Percentiles rank a stretch among this genome's conserved stretches.
phyloP scores from a whole-genome alignment of 2,113 vertebrate genomes.

The Apaloderma vittatum region DNA sequence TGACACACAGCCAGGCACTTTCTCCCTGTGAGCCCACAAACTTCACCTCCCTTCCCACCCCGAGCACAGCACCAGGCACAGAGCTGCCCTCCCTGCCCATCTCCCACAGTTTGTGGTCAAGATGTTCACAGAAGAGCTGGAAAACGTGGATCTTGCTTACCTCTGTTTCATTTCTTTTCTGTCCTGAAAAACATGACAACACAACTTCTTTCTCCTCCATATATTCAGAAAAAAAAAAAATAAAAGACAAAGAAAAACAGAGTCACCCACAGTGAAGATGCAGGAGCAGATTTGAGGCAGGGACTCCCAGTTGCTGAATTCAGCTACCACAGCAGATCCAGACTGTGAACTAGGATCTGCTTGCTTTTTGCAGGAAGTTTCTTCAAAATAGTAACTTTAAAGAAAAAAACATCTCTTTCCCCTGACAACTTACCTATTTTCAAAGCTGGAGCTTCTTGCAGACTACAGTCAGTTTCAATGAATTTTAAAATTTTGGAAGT shows the following conservation, averaged over 20 bases:
- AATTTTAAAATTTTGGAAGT: background rate
- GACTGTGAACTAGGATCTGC: background rate
- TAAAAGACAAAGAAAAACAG: accelerated
- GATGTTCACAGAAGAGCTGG: background rate
- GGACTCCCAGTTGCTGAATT: background rate
- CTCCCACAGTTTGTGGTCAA: accelerated
- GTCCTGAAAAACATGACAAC: background rate
- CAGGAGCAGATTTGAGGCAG: background rate
- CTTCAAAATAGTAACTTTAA: background rate
- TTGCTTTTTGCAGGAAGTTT: background rate
- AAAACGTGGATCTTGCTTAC: accelerated
- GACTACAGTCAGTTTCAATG: background rate
- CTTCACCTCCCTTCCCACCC: background rate
- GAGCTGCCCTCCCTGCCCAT: background rate
- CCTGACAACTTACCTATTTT: background rate
- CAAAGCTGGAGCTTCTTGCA: background rate
- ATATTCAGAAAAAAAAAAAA: background rate
- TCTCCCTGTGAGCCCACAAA: background rate
- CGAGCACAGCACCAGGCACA: background rate
- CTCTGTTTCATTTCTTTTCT: background rate
- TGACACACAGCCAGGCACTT: background rate
- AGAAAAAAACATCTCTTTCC: background rate
- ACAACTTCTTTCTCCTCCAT: background rate
- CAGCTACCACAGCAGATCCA: background rate
- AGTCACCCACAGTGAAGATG: accelerated